Conservation (phyloP, 92 coral and sea anemone species). For the Zoanthus solanderi region DNA sequence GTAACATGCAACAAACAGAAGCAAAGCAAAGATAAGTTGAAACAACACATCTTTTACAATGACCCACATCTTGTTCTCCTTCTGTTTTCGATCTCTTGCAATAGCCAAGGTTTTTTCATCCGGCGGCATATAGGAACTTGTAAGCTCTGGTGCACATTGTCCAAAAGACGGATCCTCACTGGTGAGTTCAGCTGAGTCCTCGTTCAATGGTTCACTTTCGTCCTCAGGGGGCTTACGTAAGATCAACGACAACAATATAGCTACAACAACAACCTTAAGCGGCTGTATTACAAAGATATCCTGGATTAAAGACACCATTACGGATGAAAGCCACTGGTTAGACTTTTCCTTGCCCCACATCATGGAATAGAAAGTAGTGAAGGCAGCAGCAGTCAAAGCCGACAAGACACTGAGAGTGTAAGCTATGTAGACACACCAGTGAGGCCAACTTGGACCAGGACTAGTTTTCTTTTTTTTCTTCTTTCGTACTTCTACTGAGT, state of each 20-base stretch:
- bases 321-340: constrained; percentile 76
- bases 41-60: constrained; percentile 14
- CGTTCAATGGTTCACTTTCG: constrained; percentile 59
- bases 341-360: constrained; percentile 89
- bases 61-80: constrained; percentile 38
- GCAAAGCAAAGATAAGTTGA: background rate
- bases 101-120: constrained; percentile 25
- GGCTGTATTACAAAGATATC: constrained; percentile 85
- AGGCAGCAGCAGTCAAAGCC: constrained; percentile 43
- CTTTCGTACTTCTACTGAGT: constrained; percentile 4
- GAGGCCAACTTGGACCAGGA: constrained; percentile 50
- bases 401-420: constrained; percentile 53
- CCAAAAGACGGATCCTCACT: constrained; percentile 16
- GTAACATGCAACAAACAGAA: constrained; percentile 11
- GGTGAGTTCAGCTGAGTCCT: background rate
- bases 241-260: constrained; percentile 67
- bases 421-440: constrained; percentile 55
- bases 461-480: constrained; percentile 40
- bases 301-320: constrained; percentile 73
- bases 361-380: constrained; percentile 72
- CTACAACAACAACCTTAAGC: constrained; percentile 71
- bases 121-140: constrained; percentile 36
- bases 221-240: constrained; percentile 85
- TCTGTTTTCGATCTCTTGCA: constrained; percentile 32
- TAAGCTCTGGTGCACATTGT: constrained; percentile 6